Base-by-base conservation (phyloP, 2,113 vertebrate genomes). In the Hyperopisus bebe region DNA sequence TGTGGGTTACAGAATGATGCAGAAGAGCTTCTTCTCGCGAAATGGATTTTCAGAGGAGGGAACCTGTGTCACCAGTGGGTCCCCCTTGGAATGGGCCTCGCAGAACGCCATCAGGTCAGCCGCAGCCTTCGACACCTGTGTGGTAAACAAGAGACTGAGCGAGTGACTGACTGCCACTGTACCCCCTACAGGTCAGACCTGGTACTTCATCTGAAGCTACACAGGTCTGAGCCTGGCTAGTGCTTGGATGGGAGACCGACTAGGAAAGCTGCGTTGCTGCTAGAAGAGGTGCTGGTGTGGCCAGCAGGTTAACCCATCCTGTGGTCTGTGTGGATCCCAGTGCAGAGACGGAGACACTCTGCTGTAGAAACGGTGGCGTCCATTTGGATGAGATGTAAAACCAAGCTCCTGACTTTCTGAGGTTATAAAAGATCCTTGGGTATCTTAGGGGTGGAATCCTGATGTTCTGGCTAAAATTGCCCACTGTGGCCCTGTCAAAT, bases 41-140 rank as follows among this genome's bases (percentile, higher is more conserved):
- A 98, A 98, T 0, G 97, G 97, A 91, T 98, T 98, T 93, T 98
- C 97, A 0, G 97, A 94, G 9, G 97, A 94, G 3, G 96, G 94
- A 0, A 97, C 91, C 0, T 97, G 96, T 0, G 96, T 94, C 91
- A 98, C 94, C 91, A 96, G 94, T 80, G 97, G 95, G 90, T 98
- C 97, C 8, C 97, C 97, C 91, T 97, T 97, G 87, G 96, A 96
- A 0, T 97, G 96, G 15, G 95, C 90, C 92, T 98, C 97, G 90
- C 97, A 98, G 94, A 95, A 97, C 11, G 96, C 95, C 95, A 98
- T 94, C 80, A 98, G 93, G 3, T 98, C 97, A 0, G 97, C 97
- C 0, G 97, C 97, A 3, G 97, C 97, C 93, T 97, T 97, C 13
- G 97, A 98, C 86, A 98, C 95, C 97, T 98, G 95, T 17, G 50